A percentile compares a stretch with the other conserved stretches of the same genome.
phyloP scores from a whole-genome alignment of 2,797 vertebrate species.

The Acrocephalus scirpaceus region DNA sequence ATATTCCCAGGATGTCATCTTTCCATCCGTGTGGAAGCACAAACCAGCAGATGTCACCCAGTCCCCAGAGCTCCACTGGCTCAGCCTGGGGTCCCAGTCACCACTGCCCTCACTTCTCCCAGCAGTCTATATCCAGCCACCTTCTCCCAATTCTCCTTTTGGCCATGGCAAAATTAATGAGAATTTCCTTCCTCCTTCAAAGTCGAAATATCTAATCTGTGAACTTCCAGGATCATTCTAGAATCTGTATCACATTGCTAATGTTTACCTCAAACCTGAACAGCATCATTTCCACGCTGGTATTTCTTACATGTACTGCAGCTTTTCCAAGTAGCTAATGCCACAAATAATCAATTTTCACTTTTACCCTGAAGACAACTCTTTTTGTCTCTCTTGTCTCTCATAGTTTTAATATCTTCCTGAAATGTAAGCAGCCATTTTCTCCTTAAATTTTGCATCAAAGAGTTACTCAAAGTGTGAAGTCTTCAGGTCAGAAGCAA shows the following conservation, averaged over 20 bases:
- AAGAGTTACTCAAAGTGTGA: neutral
- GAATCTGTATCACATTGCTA: neutral
- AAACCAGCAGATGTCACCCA: neutral
- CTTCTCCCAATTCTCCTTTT: rapidly evolving
- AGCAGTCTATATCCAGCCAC: neutral
- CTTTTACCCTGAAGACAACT: neutral
- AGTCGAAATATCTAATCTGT: neutral
- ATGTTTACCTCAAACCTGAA: neutral
- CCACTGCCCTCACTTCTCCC: rapidly evolving
- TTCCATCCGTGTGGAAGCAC: rapidly evolving
- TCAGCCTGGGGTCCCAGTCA: neutral
- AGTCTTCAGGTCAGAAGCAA: neutral
- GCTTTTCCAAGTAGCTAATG: neutral
- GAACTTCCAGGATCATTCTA: neutral
- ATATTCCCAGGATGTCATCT: rapidly evolving
- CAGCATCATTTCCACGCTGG: neutral
- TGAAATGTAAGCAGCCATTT: neutral
- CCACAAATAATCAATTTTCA: neutral
- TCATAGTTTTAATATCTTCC: neutral
- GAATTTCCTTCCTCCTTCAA: neutral
- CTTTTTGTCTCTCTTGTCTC: neutral
- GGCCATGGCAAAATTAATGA: neutral
- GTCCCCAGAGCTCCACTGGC: rapidly evolving
- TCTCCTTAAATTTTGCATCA: neutral
- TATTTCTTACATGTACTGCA: neutral